phyloP scores from a whole-genome alignment of 2,797 vertebrate species.

The Merluccius polli region DNA sequence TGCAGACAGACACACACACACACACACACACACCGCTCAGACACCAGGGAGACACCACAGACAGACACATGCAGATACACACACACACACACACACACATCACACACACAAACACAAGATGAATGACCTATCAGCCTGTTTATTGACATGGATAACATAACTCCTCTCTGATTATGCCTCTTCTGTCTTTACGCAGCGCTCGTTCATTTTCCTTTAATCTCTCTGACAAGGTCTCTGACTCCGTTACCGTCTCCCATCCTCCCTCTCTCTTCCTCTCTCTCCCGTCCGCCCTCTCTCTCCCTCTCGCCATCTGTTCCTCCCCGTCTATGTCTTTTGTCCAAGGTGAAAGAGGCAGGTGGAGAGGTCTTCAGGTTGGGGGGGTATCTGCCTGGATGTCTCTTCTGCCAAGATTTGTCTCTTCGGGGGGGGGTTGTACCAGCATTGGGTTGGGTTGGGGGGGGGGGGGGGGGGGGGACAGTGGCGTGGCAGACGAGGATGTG shows the following conservation, averaged over 20 bases:
- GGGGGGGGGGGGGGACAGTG: constrained; percentile 40
- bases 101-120: constrained; percentile 59
- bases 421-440: constrained; percentile 31
- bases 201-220: constrained; percentile 17
- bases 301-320: background rate
- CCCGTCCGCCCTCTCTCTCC: background rate
- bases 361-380: constrained; percentile 13
- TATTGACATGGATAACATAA: constrained; percentile 69
- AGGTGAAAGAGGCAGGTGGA: constrained; percentile 61
- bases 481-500: constrained; percentile 22
- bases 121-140: constrained; percentile 70
- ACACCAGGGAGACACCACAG: background rate
- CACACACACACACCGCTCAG: background rate
- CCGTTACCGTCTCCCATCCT: constrained; percentile 12
- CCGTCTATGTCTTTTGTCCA: constrained; percentile 47
- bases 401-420: constrained; percentile 73
- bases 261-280: constrained; percentile 3
- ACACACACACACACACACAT: constrained; percentile 1
- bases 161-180: constrained; percentile 49
- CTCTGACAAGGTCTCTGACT: constrained; percentile 19
- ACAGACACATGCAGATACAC: background rate
- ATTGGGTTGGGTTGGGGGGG: constrained; percentile 31
- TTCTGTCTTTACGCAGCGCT: constrained; percentile 21
- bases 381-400: constrained; percentile 70
- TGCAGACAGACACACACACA: no score